Percentiles rank a stretch among this genome's conserved stretches.
These are phyloP conservation scores for Amyelois transitella DNA, from an alignment of 1,140 invertebrate genomes.

Conservation along the genomic window DNA sequence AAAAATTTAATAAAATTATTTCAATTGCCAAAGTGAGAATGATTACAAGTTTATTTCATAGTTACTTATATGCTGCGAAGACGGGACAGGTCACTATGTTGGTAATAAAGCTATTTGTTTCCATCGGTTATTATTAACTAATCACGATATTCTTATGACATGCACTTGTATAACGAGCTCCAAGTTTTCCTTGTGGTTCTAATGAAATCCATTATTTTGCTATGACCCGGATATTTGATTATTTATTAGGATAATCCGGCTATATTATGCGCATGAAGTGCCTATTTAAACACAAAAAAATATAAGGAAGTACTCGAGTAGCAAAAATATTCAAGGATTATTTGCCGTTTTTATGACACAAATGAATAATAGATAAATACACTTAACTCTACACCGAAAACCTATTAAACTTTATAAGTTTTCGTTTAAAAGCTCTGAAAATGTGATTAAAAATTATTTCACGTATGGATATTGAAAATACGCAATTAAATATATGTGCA, in stretches of 20 bases:
- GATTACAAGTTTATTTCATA: no score
- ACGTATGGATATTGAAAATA: no score
- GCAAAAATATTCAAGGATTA: slow-evolving; percentile 27
- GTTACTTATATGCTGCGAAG: no score
- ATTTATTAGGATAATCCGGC: slow-evolving; percentile 13
- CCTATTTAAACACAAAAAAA: slow-evolving; percentile 22
- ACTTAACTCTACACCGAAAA: not conserved
- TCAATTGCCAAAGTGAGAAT: no score
- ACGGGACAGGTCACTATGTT: no score
- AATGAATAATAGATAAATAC: not conserved
- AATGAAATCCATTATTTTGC: not conserved
- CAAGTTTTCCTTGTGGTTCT: slow-evolving; percentile 6
- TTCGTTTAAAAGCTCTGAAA: no score
- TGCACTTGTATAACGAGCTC: not conserved
- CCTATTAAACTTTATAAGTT: not conserved
- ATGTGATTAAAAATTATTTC: no score
- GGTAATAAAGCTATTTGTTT: no score
- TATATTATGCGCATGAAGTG: slow-evolving; percentile 12
- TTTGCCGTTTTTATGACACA: slow-evolving; percentile 10
- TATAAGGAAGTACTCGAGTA: slow-evolving; percentile 21
- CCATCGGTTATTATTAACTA: no score
- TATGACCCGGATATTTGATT: slow-evolving; percentile 27
- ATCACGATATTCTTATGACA: not conserved
- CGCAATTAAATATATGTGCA: no score
- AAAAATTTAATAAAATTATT: no score